These are phyloP conservation scores for Boleophthalmus pectinirostris DNA, from an alignment of 2,113 vertebrate genomes.

Conservation along the genomic window DNA sequence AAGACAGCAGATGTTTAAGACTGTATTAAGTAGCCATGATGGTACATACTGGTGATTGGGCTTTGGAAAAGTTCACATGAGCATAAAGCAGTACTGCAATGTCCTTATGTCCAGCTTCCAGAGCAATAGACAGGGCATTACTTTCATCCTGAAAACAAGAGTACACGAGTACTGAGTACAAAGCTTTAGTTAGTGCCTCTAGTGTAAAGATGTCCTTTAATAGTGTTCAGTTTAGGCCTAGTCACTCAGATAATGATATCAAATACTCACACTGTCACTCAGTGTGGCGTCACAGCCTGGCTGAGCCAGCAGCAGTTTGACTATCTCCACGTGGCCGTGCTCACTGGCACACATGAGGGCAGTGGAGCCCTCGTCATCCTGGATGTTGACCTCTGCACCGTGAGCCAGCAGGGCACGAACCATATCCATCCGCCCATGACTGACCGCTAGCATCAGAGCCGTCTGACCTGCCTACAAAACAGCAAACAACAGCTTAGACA, in stretches of 20 bases:
- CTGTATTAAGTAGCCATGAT: background rate
- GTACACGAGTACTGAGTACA: no score
- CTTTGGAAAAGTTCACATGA: slow-evolving; percentile 96
- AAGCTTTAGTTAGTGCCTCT: background rate
- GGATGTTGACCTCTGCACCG: slow-evolving; percentile 91
- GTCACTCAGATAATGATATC: background rate
- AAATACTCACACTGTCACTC: slow-evolving; percentile 88
- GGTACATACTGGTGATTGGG: slow-evolving; percentile 89
- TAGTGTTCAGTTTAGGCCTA: background rate
- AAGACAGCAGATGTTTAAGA: background rate
- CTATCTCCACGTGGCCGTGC: slow-evolving; percentile 93
- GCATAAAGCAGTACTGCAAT: slow-evolving; percentile 95
- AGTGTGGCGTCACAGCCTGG: slow-evolving; percentile 89
- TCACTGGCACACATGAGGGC: slow-evolving; percentile 98
- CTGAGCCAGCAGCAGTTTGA: slow-evolving; percentile 92
- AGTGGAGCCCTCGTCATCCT: slow-evolving; percentile 95
- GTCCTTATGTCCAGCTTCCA: slow-evolving; percentile 98
- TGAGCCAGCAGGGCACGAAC: slow-evolving; percentile 90
- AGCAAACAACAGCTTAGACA: background rate
- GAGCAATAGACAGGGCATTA: slow-evolving; percentile 93
- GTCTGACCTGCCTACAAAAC: slow-evolving; percentile 90
- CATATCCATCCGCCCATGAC: slow-evolving; percentile 97
- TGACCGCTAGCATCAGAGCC: slow-evolving; percentile 95
- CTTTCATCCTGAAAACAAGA: slow-evolving; percentile 89
- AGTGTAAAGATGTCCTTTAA: background rate